Evolutionary conservation across 2,888 invertebrate species (phyloP).

Genomic region (Dioctria rufipes): DNA sequence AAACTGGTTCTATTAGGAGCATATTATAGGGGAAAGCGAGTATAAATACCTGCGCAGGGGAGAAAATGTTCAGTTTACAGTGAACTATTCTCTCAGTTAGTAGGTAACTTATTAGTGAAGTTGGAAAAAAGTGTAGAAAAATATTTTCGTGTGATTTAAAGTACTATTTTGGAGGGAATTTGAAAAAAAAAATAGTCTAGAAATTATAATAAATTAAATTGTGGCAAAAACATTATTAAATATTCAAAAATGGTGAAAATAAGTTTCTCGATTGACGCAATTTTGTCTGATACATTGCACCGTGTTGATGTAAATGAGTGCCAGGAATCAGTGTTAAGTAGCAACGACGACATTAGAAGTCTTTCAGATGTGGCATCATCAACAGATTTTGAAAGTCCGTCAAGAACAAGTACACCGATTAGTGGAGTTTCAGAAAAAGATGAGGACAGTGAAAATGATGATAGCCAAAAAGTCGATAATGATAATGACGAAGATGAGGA

Average conservation of each 20-base stretch:
- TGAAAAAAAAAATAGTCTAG: background rate
- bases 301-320: slow-evolving; percentile 54
- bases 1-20: slow-evolving; percentile 22
- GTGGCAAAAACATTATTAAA: background rate
- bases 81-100: background rate
- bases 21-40: background rate
- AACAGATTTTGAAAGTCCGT: slow-evolving; percentile 67
- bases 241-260: slow-evolving; percentile 71
- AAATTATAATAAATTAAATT: background rate
- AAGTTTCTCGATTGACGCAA: slow-evolving; percentile 86
- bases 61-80: slow-evolving; percentile 40
- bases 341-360: slow-evolving; percentile 49
- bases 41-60: slow-evolving; percentile 48
- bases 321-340: slow-evolving; percentile 17
- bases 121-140: background rate
- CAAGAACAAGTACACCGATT: slow-evolving; percentile 69
- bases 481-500: slow-evolving; percentile 69
- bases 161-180: background rate
- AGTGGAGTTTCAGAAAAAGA: slow-evolving; percentile 61
- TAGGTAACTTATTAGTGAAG: background rate
- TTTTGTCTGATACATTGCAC: slow-evolving; percentile 76
- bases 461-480: slow-evolving; percentile 56
- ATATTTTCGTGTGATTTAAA: background rate
- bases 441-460: slow-evolving; percentile 59
- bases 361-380: slow-evolving; percentile 65